Conservation (phyloP, 2,888 invertebrate species). For the Eupsilia transversa region DNA sequence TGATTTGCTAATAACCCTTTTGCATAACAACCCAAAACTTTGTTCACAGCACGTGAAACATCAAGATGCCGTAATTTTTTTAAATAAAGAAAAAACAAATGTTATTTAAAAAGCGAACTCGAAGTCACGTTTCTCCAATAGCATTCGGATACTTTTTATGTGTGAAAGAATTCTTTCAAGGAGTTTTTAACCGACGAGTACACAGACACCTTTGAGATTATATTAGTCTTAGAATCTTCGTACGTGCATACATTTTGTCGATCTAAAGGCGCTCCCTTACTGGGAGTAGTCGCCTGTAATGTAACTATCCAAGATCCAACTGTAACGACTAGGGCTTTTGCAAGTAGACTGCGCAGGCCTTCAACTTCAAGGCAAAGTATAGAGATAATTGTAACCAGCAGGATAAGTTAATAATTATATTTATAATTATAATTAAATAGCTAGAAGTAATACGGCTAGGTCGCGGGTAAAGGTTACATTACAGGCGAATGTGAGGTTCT, state of each 20-base stretch:
- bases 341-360: no score
- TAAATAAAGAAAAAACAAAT: conserved; percentile 41
- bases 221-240: conserved; percentile 34
- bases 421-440: no score
- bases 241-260: conserved; percentile 17
- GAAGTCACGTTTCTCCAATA: conserved; percentile 56
- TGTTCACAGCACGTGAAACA: conserved; percentile 4
- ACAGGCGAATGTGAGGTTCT: no score
- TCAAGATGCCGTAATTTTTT: conserved; percentile 31
- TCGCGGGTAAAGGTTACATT: no score
- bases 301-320: no score
- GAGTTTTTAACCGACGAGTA: conserved; percentile 38
- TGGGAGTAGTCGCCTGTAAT: no score
- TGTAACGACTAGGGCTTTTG: no score
- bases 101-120: conserved; percentile 26
- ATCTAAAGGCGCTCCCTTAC: no score
- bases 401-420: no score
- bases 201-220: conserved; percentile 38
- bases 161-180: conserved; percentile 40
- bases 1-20: conserved; percentile 6
- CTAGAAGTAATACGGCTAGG: no score
- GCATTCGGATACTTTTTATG: conserved; percentile 55
- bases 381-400: no score
- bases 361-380: no score
- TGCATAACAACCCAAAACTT: conserved; percentile 25